Conservation (phyloP, 2,113 vertebrate species). For the Perccottus glenii region DNA sequence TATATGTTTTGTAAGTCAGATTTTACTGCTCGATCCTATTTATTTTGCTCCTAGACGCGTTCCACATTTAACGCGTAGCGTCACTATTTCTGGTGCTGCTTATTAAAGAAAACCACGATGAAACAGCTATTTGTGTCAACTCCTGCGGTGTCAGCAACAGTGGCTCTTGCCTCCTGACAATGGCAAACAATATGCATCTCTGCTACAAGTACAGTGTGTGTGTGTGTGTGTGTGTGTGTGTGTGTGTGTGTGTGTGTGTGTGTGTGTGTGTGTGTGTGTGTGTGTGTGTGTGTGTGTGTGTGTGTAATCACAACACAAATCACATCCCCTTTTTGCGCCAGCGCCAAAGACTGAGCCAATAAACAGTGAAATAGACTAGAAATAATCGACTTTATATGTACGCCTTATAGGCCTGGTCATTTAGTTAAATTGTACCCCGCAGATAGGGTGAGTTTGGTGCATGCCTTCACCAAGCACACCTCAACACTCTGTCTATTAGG, state of each 20-base stretch:
- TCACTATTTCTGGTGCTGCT: constrained; percentile 12
- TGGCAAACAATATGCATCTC: constrained; percentile 39
- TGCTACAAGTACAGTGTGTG: constrained; percentile 28
- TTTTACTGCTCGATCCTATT: constrained; percentile 1
- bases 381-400: constrained; percentile 61
- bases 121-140: constrained; percentile 45
- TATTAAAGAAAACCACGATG: constrained; percentile 23
- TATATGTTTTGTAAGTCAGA: constrained; percentile 20
- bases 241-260: too few relatives aligned
- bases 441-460: constrained; percentile 43
- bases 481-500: constrained; percentile 55
- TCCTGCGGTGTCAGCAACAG: constrained; percentile 40
- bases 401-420: constrained; percentile 59
- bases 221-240: neutral
- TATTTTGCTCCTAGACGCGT: constrained; percentile 19
- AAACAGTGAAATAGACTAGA: constrained; percentile 65
- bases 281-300: too few relatives aligned
- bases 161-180: constrained; percentile 42
- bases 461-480: constrained; percentile 52
- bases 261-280: too few relatives aligned
- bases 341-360: constrained; percentile 45
- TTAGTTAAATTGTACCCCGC: constrained; percentile 65
- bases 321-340: constrained; percentile 63
- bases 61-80: constrained; percentile 3
- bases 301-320: constrained; percentile 69